These are phyloP conservation scores for Brevimyrus niger DNA, from an alignment of 2,113 vertebrate genomes.

Conservation along the genomic window DNA sequence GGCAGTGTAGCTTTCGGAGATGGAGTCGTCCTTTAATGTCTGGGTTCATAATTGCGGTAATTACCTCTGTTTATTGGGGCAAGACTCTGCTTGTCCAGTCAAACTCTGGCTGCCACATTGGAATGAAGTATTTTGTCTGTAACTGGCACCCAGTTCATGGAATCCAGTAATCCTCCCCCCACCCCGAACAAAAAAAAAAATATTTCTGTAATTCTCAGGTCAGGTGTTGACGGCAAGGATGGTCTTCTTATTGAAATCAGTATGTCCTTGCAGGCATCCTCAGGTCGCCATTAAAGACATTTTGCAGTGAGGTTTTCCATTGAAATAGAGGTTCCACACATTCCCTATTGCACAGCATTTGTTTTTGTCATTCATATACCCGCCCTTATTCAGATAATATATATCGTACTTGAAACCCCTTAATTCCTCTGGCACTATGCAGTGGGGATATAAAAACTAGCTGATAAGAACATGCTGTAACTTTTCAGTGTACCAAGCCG, in stretches of 20 bases:
- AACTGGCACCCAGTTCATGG: background rate
- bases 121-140: background rate
- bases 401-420: background rate
- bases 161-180: background rate
- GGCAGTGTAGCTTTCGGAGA: background rate
- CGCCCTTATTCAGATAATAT: background rate
- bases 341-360: background rate
- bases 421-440: background rate
- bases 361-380: background rate
- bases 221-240: background rate
- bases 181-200: background rate
- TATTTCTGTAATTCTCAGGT: background rate
- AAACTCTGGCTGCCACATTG: background rate
- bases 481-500: background rate
- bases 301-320: background rate
- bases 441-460: background rate
- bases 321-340: background rate
- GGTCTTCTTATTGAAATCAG: background rate
- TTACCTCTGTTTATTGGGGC: background rate
- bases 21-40: background rate
- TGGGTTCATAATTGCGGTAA: background rate
- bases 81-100: background rate
- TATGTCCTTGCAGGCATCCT: background rate
- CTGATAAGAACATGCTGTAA: background rate
- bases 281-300: background rate